phyloP scores from a whole-genome alignment of 2,888 invertebrate genomes.

The Mesoligia furuncula region DNA sequence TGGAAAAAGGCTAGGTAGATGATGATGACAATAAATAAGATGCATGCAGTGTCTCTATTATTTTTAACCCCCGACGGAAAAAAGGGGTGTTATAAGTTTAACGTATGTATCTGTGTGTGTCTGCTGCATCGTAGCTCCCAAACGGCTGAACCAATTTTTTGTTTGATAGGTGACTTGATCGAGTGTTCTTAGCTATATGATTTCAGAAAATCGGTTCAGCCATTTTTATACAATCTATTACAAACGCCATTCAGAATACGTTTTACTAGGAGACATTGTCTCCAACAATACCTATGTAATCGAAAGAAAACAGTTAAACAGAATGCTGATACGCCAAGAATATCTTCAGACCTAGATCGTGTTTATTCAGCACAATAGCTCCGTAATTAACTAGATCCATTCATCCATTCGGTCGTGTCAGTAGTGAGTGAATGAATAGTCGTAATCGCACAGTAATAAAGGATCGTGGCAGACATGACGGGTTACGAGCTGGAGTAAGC shows the following conservation, averaged over 20 bases:
- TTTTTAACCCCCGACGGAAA: background rate
- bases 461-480: slow-evolving; percentile 57
- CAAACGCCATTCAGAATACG: too few relatives aligned
- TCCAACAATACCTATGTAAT: background rate
- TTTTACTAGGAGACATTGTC: background rate
- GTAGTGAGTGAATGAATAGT: slow-evolving; percentile 50
- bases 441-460: slow-evolving; percentile 63
- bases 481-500: slow-evolving; percentile 42
- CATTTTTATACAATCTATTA: background rate
- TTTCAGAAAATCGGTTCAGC: too few relatives aligned
- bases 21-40: too few relatives aligned
- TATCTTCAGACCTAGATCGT: slow-evolving; percentile 22
- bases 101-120: too few relatives aligned
- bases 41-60: background rate
- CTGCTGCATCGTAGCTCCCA: too few relatives aligned
- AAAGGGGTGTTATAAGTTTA: background rate
- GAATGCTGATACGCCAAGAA: slow-evolving; percentile 25
- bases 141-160: too few relatives aligned
- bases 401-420: slow-evolving; percentile 34
- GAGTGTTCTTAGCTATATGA: too few relatives aligned
- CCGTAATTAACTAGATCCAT: slow-evolving; percentile 54
- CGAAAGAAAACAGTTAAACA: background rate
- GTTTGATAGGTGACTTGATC: too few relatives aligned
- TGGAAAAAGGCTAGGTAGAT: too few relatives aligned
- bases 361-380: slow-evolving; percentile 37